Percentiles rank a stretch among this genome's conserved stretches.
These are phyloP conservation scores for Drosophila melanica DNA, from an alignment of 1,140 invertebrate genomes.

Conservation along the genomic window DNA sequence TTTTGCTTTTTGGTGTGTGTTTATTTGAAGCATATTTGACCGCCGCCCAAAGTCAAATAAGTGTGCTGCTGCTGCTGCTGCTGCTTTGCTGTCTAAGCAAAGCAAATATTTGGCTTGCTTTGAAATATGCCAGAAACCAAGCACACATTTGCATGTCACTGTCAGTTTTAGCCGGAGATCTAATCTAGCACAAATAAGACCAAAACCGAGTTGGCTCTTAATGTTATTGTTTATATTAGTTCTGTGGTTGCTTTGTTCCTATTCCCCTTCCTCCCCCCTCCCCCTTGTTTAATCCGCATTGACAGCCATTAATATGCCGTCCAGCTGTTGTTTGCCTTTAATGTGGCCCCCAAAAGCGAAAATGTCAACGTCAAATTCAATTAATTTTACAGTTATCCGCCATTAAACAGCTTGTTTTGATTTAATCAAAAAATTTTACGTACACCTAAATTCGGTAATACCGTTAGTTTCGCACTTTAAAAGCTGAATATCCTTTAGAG, in stretches of 20 bases:
- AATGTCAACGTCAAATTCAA: conserved; percentile 19
- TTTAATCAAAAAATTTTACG: conserved; percentile 32
- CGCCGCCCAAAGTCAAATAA: conserved; percentile 35
- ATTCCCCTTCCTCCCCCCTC: too few species aligned
- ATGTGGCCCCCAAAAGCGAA: neutral
- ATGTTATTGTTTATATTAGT: conserved; percentile 16
- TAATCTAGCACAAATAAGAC: conserved; percentile 11
- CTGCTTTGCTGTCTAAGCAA: neutral
- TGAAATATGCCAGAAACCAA: conserved; percentile 14
- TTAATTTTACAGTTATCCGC: conserved; percentile 19
- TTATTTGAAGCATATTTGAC: conserved; percentile 26
- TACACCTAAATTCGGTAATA: conserved; percentile 5
- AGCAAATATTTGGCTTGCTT: neutral
- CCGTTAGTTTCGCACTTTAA: conserved; percentile 5
- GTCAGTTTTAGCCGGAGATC: conserved; percentile 4
- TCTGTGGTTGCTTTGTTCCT: too few species aligned
- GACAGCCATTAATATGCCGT: conserved; percentile 16
- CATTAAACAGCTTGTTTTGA: conserved; percentile 21
- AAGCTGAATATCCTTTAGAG: neutral
- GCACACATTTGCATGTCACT: conserved; percentile 7
- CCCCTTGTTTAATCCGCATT: neutral
- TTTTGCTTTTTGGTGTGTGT: neutral
- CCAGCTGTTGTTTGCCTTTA: neutral
- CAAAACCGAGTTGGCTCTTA: neutral
- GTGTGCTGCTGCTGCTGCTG: neutral